Percentiles rank a stretch among this genome's conserved stretches.
Conservation (phyloP, 2,888 invertebrate species). For the Orchestes rusci region DNA sequence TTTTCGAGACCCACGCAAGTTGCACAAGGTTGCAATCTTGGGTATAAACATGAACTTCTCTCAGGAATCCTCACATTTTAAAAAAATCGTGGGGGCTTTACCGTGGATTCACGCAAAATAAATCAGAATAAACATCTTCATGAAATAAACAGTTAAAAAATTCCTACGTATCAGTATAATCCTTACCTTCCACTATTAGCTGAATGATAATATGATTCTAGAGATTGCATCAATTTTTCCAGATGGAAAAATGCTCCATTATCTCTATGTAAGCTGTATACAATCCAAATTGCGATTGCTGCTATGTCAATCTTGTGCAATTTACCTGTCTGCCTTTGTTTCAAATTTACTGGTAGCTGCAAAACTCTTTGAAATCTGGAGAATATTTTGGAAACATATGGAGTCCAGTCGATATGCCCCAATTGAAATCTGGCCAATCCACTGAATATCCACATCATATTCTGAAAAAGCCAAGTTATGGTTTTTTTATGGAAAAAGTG, state of each 20-base stretch:
- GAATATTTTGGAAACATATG: slow-evolving; percentile 71
- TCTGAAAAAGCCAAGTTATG: no score
- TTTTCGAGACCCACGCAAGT: no score
- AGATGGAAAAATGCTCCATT: slow-evolving; percentile 65
- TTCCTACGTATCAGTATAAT: slow-evolving; percentile 3
- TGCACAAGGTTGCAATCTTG: no score
- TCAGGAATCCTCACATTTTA: no score
- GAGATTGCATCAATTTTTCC: slow-evolving; percentile 69
- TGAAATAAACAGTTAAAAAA: no score
- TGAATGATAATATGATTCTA: slow-evolving; percentile 84
- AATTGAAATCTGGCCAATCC: slow-evolving; percentile 66
- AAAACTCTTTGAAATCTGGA: slow-evolving; percentile 53
- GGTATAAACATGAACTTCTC: no score
- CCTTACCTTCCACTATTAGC: slow-evolving; percentile 66
- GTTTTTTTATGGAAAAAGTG: slow-evolving; percentile 1
- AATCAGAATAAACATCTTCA: no score
- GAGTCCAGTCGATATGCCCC: slow-evolving; percentile 83
- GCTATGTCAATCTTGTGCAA: slow-evolving; percentile 46
- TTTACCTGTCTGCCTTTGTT: slow-evolving; percentile 54
- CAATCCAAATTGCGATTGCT: slow-evolving; percentile 54
- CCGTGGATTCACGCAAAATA: no score
- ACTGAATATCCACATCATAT: slow-evolving; percentile 66
- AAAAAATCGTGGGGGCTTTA: no score
- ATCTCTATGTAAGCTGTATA: slow-evolving; percentile 58
- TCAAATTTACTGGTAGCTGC: slow-evolving; percentile 71